Base-by-base conservation (phyloP, 2,113 vertebrate species). In the Tricholaema leucomelas region DNA sequence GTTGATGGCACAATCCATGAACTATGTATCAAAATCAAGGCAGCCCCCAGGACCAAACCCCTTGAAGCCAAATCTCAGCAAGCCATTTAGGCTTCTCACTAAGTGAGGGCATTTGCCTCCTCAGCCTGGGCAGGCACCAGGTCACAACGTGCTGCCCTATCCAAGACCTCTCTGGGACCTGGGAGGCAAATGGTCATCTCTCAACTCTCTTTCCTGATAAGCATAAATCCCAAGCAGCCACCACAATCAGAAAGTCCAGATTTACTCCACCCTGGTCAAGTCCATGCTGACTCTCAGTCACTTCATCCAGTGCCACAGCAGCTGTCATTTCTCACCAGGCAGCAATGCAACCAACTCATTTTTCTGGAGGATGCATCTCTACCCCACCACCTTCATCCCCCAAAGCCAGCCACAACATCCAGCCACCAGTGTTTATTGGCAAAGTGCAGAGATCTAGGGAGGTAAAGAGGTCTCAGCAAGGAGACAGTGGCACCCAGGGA, bases 401-500 rank as follows among this genome's bases (percentile, higher is more conserved):
- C 55, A 85, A 56, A 69, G 10, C n/a, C 63, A 79, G n/a, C 15
- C 61, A 66, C 63, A 70, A 12, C 10, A 30, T 79, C 31, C 31
- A 40, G 30, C 17, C 25, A 30, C 15, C n/a, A 44, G 55, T 33
- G 25, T 93, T 95, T 95, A 93, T 91, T 95, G 74, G 20, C 63
- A 69, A 74, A 42, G 28, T 44, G 18, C 63, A 76, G 17, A 54
- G 25, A 55, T 78, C 33, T 1, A 1, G 7, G 2, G 3, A 25
- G 2, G 5, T 36, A 27, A 44, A 73, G 50, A 38, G n/a, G 16
- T 35, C 27, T 63, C 17, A 31, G 10, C 3, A 23, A 52, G 35
- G 48, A 64, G 15, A 23, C 23, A 63, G 58, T 0, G 0, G 35
- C 2, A 2, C 38, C n/a, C 2, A 0, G n/a, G 7, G 36, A 50